Base-by-base conservation (phyloP, 2,797 vertebrate species). In the Brotula barbata region DNA sequence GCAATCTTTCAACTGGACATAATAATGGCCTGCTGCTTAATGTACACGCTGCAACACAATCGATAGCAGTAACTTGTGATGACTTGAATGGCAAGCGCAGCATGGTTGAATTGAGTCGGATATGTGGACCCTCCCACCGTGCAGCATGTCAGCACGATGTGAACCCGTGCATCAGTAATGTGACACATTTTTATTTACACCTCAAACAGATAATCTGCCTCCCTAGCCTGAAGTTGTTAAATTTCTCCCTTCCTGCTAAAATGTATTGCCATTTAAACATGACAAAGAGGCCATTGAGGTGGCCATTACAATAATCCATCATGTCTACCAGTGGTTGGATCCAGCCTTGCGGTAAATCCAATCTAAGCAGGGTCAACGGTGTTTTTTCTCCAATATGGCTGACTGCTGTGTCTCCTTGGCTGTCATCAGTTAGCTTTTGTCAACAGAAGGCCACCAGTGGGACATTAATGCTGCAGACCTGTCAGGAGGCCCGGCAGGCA, bases 221-320 rank as follows among this genome's bases (percentile, higher is more conserved):
- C 53, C 46, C 47, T 52, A 78, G 85, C 89, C 65, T 73, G 78
- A 85, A 84, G 85, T 78, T 91, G 90, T 90, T 91, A 91, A 91
- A 93, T 91, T 87, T 85, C 87, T 89, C 89, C 91, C 88, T 88
- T 93, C 88, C 88, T 81, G 86, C 83, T 89, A 87, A 94, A 95
- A 96, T 92, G 93, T 94, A 95, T 95, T 94, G 94, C 94, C 94
- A 94, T 96, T 96, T 96, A 96, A 96, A 95, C 92, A 94, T 94
- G 94, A 93, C 94, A 93, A 93, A 93, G 93, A 91, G 94, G 93
- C 92, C 92, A 86, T 89, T 77, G 92, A 92, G 91, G 90, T 57
- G 91, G 90, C 93, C 93, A 93, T 96, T 95, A 95, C 93, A 94
- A 95, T 95, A 96, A 97, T 96, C 94, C 94, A 95, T 97, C 94